A percentile compares a stretch with the other conserved stretches of the same genome.
These are phyloP conservation scores for Plagiodera versicolora DNA, from an alignment of 2,888 invertebrate species.

Conservation along the genomic window DNA sequence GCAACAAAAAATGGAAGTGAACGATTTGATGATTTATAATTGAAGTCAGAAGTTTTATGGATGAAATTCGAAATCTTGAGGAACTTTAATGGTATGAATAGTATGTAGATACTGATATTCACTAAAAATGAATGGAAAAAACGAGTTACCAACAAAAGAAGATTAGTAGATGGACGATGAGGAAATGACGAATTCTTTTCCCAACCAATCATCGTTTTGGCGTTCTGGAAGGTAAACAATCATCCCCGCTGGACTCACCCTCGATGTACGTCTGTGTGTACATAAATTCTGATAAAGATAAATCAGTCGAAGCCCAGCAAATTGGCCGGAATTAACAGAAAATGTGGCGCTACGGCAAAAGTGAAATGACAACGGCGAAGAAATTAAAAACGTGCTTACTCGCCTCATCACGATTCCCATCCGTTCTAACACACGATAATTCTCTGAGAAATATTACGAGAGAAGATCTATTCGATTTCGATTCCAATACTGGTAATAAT, in stretches of 20 bases:
- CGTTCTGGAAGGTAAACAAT: neutral
- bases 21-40: no score
- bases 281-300: constrained; percentile 55
- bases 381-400: constrained; percentile 55
- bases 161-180: no score
- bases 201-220: neutral
- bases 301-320: constrained; percentile 48
- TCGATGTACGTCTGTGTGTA: constrained; percentile 40
- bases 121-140: no score
- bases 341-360: constrained; percentile 51
- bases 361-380: constrained; percentile 53
- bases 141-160: no score
- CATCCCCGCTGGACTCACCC: constrained; percentile 8
- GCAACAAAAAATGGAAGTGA: no score
- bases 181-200: no score
- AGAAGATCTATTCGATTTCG: constrained; percentile 44
- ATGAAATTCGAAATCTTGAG: no score
- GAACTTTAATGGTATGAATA: no score
- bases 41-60: no score
- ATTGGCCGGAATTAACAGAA: constrained; percentile 53
- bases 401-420: constrained; percentile 42
- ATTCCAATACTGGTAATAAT: constrained; percentile 44
- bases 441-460: constrained; percentile 41
- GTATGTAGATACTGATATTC: no score
- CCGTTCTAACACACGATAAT: constrained; percentile 34